phyloP scores from a whole-genome alignment of 2,113 vertebrate species.

The Tragelaphus strepsiceros region DNA sequence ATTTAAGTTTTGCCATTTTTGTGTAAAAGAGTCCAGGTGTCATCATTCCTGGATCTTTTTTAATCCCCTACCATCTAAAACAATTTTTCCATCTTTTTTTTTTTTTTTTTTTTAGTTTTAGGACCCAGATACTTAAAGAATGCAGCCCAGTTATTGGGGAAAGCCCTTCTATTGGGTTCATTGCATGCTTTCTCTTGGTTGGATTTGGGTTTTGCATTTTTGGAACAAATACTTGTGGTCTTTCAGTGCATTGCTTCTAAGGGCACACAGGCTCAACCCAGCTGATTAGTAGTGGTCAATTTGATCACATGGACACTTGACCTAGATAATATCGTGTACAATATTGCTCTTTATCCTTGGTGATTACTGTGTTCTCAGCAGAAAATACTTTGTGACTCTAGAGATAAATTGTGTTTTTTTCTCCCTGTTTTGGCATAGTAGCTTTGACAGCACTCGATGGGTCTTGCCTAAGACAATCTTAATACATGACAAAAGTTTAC shows the following conservation, averaged over 20 bases:
- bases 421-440: background rate
- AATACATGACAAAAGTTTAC: background rate
- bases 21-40: background rate
- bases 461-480: background rate
- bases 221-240: background rate
- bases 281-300: background rate
- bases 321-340: background rate
- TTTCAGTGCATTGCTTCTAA: background rate
- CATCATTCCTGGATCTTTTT: background rate
- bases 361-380: background rate
- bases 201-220: background rate
- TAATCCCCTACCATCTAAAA: background rate
- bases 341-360: background rate
- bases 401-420: background rate
- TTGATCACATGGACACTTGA: background rate
- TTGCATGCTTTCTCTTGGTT: background rate
- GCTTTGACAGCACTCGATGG: background rate
- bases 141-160: background rate
- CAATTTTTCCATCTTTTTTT: background rate
- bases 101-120: background rate
- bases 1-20: background rate
- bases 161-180: background rate
- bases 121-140: background rate
- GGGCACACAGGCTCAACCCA: background rate
- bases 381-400: background rate